A percentile compares a stretch with the other conserved stretches of the same genome.
Evolutionary conservation across 2,113 vertebrate genomes (phyloP).

Genomic region (Vanacampus margaritifer): DNA sequence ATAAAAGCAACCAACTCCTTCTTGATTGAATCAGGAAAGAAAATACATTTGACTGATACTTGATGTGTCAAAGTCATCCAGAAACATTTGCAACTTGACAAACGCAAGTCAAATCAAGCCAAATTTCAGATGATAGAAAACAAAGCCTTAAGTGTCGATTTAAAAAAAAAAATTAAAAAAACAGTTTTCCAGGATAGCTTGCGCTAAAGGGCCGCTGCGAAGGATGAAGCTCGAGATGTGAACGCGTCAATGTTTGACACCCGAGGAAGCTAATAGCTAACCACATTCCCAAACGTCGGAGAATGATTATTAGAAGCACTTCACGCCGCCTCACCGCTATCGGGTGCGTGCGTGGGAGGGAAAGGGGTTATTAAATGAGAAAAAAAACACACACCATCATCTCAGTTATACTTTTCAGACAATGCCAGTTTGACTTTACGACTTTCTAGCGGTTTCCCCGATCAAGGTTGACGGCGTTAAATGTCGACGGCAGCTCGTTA

Average conservation of each 20-base stretch:
- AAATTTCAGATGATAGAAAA: too few relatives aligned
- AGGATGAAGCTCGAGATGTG: not conserved
- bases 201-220: not conserved
- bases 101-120: not conserved
- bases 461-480: not conserved
- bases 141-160: not conserved
- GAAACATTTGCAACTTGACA: too few relatives aligned
- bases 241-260: constrained; percentile 52
- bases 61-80: not conserved
- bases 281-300: constrained; percentile 18
- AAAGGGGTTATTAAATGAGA: not conserved
- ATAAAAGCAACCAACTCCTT: not conserved
- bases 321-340: not conserved
- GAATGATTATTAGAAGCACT: constrained; percentile 32
- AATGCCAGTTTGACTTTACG: not conserved
- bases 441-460: not conserved
- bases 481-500: not conserved
- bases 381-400: not conserved
- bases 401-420: not conserved
- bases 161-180: not conserved
- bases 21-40: too few relatives aligned
- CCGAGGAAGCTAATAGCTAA: constrained; percentile 13
- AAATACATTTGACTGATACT: not conserved
- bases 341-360: too few relatives aligned
- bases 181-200: not conserved